Conservation (phyloP, 2,797 vertebrate species). For the Coracias cyanogaster region DNA sequence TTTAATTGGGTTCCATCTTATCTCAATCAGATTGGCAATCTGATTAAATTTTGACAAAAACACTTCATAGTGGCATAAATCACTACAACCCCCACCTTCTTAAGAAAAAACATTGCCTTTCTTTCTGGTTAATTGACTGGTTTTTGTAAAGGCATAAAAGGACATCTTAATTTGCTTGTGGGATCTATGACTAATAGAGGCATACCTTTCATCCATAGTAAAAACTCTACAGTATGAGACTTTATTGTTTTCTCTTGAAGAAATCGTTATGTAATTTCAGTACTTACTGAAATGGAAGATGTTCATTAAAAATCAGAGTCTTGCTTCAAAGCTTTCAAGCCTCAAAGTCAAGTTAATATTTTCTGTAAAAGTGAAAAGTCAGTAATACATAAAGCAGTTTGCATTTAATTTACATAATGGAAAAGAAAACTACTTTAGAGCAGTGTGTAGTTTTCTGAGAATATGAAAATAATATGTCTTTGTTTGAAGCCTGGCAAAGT, state of each 20-base stretch:
- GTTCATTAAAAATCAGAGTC: constrained; percentile 15
- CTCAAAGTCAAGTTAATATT: constrained; percentile 5
- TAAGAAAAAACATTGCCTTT: not conserved
- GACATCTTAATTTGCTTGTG: constrained; percentile 20
- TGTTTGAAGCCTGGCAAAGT: not conserved
- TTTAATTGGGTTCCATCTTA: not conserved
- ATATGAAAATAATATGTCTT: not conserved
- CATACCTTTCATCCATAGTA: not conserved
- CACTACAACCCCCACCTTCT: not conserved
- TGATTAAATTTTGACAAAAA: constrained; percentile 7
- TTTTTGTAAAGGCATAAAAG: constrained; percentile 7
- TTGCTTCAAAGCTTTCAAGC: constrained; percentile 25
- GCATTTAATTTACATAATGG: not conserved
- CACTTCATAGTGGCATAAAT: not conserved
- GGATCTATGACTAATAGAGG: not conserved
- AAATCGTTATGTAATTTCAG: not conserved
- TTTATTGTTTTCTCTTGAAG: constrained; percentile 34
- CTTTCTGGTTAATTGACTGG: not conserved
- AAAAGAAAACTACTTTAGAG: not conserved
- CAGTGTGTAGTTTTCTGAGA: not conserved
- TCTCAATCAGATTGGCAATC: not conserved
- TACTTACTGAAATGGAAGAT: not conserved
- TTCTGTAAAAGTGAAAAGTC: constrained; percentile 12
- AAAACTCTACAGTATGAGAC: not conserved
- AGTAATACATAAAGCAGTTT: not conserved